Conservation (phyloP, 2,888 invertebrate species). For the Ceraclea dissimilis region DNA sequence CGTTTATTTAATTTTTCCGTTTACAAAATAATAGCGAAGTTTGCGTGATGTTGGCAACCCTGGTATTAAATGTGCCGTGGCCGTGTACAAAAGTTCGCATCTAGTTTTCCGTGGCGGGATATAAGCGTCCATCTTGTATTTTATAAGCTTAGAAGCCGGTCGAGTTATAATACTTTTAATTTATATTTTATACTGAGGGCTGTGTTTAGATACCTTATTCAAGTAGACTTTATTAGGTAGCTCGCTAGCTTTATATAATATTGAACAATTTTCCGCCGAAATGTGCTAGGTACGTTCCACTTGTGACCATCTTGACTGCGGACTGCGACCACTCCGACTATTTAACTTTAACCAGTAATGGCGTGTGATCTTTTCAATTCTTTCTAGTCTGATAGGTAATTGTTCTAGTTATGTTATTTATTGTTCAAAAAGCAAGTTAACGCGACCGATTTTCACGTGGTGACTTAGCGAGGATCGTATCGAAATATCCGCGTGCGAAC, state of each 20-base stretch:
- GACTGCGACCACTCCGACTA: slow-evolving; percentile 42
- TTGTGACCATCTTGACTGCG: slow-evolving; percentile 34
- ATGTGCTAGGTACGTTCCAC: slow-evolving; percentile 64
- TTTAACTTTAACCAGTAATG: slow-evolving; percentile 55
- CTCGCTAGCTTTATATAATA: slow-evolving; percentile 41
- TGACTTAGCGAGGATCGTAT: not conserved
- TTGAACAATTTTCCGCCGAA: slow-evolving; percentile 57
- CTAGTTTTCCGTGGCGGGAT: slow-evolving; percentile 53
- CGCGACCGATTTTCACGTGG: too few species aligned
- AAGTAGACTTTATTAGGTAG: slow-evolving; percentile 44
- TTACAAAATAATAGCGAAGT: not conserved
- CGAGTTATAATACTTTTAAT: slow-evolving; percentile 48
- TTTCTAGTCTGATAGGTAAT: not conserved
- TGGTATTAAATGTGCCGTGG: slow-evolving; percentile 35
- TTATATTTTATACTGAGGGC: slow-evolving; percentile 43
- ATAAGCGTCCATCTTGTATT: slow-evolving; percentile 77
- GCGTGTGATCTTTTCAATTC: slow-evolving; percentile 43
- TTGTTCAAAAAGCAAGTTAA: too few species aligned
- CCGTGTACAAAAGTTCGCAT: slow-evolving; percentile 34
- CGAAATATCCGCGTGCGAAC: slow-evolving; percentile 3
- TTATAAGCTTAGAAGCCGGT: slow-evolving; percentile 69
- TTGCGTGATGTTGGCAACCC: not conserved
- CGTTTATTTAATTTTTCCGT: too few species aligned
- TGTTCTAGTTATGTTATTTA: not conserved
- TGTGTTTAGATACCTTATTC: slow-evolving; percentile 43